These are phyloP conservation scores for Rhinopomastus cyanomelas DNA, from an alignment of 2,113 vertebrate species.

Conservation along the genomic window DNA sequence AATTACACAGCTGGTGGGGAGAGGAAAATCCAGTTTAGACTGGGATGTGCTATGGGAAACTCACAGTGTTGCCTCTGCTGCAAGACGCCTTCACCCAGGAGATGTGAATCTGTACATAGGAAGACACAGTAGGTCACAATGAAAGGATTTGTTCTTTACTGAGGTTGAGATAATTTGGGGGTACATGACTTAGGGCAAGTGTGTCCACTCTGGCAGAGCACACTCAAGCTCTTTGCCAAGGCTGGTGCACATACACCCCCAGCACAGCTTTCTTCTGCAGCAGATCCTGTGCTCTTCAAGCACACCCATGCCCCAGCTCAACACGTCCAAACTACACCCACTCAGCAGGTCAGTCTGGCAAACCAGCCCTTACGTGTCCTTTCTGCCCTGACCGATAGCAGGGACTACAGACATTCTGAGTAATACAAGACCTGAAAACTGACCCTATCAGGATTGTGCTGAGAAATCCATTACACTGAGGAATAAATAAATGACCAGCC, in stretches of 20 bases:
- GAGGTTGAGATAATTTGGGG: not conserved
- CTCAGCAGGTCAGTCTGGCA: not conserved
- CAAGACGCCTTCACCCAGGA: not conserved
- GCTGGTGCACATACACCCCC: not conserved
- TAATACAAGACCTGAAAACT: not conserved
- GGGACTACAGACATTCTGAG: not conserved
- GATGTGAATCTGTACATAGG: not conserved
- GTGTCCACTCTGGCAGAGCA: not conserved
- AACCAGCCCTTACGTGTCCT: not conserved
- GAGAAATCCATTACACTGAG: not conserved
- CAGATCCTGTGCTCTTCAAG: not conserved
- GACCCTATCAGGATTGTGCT: not conserved
- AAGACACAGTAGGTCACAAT: not conserved
- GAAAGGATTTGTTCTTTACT: not conserved
- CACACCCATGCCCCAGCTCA: not conserved
- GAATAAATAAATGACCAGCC: not conserved
- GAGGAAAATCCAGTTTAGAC: fast-evolving
- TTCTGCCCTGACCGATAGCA: not conserved
- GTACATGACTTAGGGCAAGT: not conserved
- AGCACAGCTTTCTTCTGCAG: not conserved
- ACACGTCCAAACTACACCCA: not conserved
- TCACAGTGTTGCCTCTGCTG: not conserved
- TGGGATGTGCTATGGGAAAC: not conserved
- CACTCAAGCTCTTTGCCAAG: not conserved
- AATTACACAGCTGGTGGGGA: too few relatives aligned